phyloP scores from a whole-genome alignment of 2,113 vertebrate genomes.

The Acanthochromis polyacanthus region DNA sequence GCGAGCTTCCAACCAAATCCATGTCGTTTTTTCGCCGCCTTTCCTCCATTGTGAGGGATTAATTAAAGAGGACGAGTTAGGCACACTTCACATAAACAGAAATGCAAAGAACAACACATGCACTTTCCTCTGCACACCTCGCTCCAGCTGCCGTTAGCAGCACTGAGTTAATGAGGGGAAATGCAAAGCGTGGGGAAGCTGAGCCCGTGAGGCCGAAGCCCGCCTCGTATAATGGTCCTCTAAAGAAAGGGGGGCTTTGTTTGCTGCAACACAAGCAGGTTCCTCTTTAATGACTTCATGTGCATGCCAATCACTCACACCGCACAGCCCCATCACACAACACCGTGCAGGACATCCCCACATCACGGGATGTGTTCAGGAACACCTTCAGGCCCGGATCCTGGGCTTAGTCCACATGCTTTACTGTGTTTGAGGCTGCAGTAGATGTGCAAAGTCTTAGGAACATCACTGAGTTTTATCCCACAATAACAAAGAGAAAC shows the following conservation, averaged over 20 bases:
- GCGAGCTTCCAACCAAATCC: conserved; percentile 7
- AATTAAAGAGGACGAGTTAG: conserved; percentile 34
- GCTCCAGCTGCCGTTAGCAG: conserved; percentile 56
- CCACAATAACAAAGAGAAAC: no score
- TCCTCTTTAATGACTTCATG: conserved; percentile 82
- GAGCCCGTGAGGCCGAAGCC: conserved; percentile 78
- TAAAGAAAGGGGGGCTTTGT: conserved; percentile 80
- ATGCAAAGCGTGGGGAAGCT: conserved; percentile 70
- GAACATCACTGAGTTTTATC: no score
- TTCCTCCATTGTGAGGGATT: conserved; percentile 27
- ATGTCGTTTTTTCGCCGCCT: conserved; percentile 12
- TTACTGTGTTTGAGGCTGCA: no score
- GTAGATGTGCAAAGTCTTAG: no score
- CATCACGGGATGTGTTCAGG: conserved; percentile 66
- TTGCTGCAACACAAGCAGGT: conserved; percentile 77
- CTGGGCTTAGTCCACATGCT: no score
- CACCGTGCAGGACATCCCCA: conserved; percentile 36
- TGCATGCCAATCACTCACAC: conserved; percentile 76
- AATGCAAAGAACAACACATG: conserved; percentile 50
- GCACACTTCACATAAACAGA: conserved; percentile 48
- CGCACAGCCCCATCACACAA: conserved; percentile 63
- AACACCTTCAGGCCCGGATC: no score
- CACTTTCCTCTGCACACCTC: conserved; percentile 48
- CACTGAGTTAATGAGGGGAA: conserved; percentile 78
- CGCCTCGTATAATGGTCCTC: conserved; percentile 71